Conservation (phyloP, 1,140 invertebrate genomes). For the Drosophila eugracilis region DNA sequence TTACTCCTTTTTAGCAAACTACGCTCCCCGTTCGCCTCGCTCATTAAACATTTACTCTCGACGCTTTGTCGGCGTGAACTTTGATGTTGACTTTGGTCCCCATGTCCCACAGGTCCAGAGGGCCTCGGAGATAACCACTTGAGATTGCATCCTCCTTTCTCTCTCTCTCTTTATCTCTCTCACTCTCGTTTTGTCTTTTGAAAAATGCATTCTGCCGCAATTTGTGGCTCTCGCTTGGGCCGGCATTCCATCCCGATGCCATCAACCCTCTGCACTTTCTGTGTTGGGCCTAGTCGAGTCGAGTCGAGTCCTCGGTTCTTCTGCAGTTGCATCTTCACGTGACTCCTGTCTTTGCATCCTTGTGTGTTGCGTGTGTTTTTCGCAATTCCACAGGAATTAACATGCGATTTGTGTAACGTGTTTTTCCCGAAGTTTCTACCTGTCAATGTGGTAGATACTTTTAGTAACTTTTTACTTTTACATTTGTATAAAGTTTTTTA, state of each 20-base stretch:
- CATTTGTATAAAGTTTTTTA: neutral
- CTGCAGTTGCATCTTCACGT: slow-evolving; percentile 49
- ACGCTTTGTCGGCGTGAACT: slow-evolving; percentile 83
- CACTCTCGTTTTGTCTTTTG: slow-evolving; percentile 59
- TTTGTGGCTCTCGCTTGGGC: slow-evolving; percentile 65
- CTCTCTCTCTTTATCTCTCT: slow-evolving; percentile 65
- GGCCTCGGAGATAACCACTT: slow-evolving; percentile 76
- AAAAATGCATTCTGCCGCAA: slow-evolving; percentile 82
- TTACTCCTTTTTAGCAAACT: slow-evolving; percentile 62
- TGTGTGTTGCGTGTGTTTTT: slow-evolving; percentile 43
- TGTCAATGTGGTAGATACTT: neutral
- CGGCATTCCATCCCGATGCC: slow-evolving; percentile 34
- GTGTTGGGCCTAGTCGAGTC: slow-evolving; percentile 13
- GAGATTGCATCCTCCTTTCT: slow-evolving; percentile 69
- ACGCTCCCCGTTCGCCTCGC: slow-evolving; percentile 47
- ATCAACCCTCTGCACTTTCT: slow-evolving; percentile 17
- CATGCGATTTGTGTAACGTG: slow-evolving; percentile 43
- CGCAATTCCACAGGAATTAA: slow-evolving; percentile 53
- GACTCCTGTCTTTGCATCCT: slow-evolving; percentile 15
- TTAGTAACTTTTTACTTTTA: no score
- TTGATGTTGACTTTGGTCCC: slow-evolving; percentile 77
- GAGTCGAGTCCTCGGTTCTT: slow-evolving; percentile 25
- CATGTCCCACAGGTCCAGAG: slow-evolving; percentile 37
- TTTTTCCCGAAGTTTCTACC: neutral
- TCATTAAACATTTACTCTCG: slow-evolving; percentile 81